Evolutionary conservation across 2,888 invertebrate species (phyloP), one percentile per base, ranked within the genome.

Genomic region (Taenaris catops): DNA sequence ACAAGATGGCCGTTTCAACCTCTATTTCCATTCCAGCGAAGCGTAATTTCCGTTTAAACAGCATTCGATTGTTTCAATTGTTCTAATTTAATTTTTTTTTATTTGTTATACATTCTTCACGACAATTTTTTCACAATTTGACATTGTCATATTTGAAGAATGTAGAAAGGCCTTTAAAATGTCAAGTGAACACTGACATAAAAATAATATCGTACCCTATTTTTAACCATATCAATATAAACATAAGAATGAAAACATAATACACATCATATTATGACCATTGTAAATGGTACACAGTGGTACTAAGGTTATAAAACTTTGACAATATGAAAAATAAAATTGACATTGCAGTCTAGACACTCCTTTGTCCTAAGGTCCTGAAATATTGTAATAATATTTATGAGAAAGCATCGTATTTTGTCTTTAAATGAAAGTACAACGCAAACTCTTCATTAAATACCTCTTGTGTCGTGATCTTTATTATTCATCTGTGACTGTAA

Each of bases 141-240:
- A 33, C 35, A 33, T 25, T 39, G n/a, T 18, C 37, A 42, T 34
- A 28, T 18, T 9, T n/a, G n/a, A 19, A 19, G 8, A 21, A 28
- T 11, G 21, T 32, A 25, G 42, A 42, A 43, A 38, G 35, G 27
- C 25, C 8, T 24, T 26, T 32, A 33, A 38, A 42, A 38, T 38
- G 38, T 25, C 38, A 38, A 41, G 27, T 34, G 2, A 11, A n/a
- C 16, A 11, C 12, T n/a, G 9, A 4, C 6, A 14, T 18, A 12
- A 11, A 10, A 8, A 7, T 4, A 4, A 4, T 17, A 17, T n/a
- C n/a, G n/a, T n/a, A n/a, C n/a, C 6, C 8, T 8, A 18, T 27
- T 27, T 26, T 6, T 2, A 23, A 27, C 27, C 21, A 23, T 17
- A 39, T 23, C n/a, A 0, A 2, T 4, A 10, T 21, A n/a, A 1